phyloP scores from a whole-genome alignment of 35 echinoderm and acorn worm species.

The Apostichopus japonicus region DNA sequence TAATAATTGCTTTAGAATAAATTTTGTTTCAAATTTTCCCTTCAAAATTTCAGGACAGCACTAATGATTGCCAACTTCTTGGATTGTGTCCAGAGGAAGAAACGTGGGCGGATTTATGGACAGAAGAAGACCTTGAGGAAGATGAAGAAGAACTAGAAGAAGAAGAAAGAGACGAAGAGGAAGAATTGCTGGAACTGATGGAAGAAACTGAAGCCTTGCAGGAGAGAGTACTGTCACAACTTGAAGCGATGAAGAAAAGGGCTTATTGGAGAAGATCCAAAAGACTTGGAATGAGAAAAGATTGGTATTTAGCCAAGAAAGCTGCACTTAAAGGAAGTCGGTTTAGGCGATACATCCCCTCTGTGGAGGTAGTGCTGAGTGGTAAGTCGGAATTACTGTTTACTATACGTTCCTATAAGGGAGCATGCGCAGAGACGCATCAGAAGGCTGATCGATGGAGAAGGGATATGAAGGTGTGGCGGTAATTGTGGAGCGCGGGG shows the following conservation, averaged over 20 bases:
- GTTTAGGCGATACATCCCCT: neutral
- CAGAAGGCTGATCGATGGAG: neutral
- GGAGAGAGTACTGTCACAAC: neutral
- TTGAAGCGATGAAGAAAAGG: neutral
- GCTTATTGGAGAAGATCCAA: neutral
- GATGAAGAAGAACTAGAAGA: neutral
- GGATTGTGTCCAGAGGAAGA: constrained; percentile 1
- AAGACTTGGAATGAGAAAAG: neutral
- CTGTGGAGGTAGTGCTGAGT: constrained; percentile 7
- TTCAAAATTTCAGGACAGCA: neutral
- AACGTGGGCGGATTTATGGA: neutral
- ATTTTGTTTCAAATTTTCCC: neutral
- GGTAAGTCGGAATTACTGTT: neutral
- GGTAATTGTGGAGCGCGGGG: too few species aligned
- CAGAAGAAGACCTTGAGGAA: neutral
- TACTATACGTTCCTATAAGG: neutral
- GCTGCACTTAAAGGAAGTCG: neutral
- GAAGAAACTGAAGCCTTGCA: constrained; percentile 1
- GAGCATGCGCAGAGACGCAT: neutral
- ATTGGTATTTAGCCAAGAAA: neutral
- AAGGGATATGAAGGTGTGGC: neutral
- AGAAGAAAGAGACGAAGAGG: neutral
- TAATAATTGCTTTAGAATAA: neutral
- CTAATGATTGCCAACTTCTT: neutral
- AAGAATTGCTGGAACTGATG: constrained; percentile 1